Percentiles rank a stretch among this genome's conserved stretches.
Conservation (phyloP, 2,113 vertebrate species). For the Anolis sagrei region DNA sequence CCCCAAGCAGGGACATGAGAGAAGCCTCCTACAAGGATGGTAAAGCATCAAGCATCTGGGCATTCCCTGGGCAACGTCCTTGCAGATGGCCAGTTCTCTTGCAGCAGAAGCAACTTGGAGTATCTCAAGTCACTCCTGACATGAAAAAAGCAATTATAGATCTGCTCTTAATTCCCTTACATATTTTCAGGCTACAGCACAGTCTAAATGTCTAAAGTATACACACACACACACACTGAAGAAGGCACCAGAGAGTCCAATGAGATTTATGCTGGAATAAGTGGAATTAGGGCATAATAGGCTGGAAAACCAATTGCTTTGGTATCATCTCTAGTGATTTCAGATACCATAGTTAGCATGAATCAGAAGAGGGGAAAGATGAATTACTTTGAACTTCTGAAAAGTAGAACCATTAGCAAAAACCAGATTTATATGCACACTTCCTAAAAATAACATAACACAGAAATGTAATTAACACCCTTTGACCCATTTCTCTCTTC, state of each 20-base stretch:
- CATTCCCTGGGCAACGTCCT: too few relatives aligned
- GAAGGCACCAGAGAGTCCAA: neutral
- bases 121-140: too few relatives aligned
- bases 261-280: neutral
- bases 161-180: neutral
- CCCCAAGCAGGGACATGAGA: too few relatives aligned
- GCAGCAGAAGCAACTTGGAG: too few relatives aligned
- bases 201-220: too few relatives aligned
- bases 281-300: neutral
- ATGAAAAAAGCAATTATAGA: too few relatives aligned
- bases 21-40: too few relatives aligned
- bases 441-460: conserved; percentile 41
- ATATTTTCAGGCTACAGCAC: neutral
- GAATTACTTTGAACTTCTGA: conserved; percentile 29
- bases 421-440: conserved; percentile 14
- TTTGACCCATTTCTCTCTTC: conserved; percentile 57
- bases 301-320: neutral
- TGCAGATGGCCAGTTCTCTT: too few relatives aligned
- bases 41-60: too few relatives aligned
- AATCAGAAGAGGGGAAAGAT: conserved; percentile 16
- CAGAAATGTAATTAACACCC: conserved; percentile 45
- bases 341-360: neutral
- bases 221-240: too few relatives aligned
- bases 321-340: neutral
- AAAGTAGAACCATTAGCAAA: neutral